phyloP scores from a whole-genome alignment of 1,140 invertebrate genomes.

The Procambarus clarkii region DNA sequence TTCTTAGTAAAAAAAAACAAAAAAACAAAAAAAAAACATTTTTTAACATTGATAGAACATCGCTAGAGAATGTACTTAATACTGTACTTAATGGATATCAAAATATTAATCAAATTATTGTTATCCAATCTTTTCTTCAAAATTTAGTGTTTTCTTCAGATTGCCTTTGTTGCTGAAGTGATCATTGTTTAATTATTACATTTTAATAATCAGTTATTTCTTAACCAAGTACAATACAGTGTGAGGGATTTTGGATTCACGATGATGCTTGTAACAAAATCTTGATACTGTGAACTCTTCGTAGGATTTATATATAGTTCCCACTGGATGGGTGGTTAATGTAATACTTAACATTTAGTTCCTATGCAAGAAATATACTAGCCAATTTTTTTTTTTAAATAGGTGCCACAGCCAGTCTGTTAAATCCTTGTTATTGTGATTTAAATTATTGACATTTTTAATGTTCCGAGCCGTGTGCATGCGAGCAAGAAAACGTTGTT shows the following conservation, averaged over 20 bases:
- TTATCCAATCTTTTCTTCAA: slow-evolving; percentile 21
- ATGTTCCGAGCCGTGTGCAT: slow-evolving; percentile 36
- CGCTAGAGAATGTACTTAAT: slow-evolving; percentile 57
- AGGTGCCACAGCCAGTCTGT: slow-evolving; percentile 40
- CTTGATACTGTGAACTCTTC: neutral
- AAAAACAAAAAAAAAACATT: too few relatives aligned
- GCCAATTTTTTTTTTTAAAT: slow-evolving; percentile 31
- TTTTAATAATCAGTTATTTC: slow-evolving; percentile 14
- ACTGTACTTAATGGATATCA: slow-evolving; percentile 69
- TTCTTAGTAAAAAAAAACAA: too few relatives aligned
- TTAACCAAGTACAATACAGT: slow-evolving; percentile 52
- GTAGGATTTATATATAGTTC: slow-evolving; percentile 33
- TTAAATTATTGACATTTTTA: slow-evolving; percentile 6
- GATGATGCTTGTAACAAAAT: slow-evolving; percentile 1
- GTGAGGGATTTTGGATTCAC: slow-evolving; percentile 18
- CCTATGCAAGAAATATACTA: slow-evolving; percentile 52
- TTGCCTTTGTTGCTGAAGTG: neutral
- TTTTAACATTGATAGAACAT: neutral
- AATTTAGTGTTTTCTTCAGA: neutral
- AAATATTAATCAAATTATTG: slow-evolving; percentile 56
- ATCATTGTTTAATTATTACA: slow-evolving; percentile 9
- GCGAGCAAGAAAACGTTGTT: slow-evolving; percentile 5
- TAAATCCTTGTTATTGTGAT: slow-evolving; percentile 32
- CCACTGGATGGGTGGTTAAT: slow-evolving; percentile 33
- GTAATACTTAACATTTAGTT: slow-evolving; percentile 50